Evolutionary conservation across 23 tunicate species (phyloP), one percentile per base, ranked within the genome.

Genomic region (Halocynthia aurantium): DNA sequence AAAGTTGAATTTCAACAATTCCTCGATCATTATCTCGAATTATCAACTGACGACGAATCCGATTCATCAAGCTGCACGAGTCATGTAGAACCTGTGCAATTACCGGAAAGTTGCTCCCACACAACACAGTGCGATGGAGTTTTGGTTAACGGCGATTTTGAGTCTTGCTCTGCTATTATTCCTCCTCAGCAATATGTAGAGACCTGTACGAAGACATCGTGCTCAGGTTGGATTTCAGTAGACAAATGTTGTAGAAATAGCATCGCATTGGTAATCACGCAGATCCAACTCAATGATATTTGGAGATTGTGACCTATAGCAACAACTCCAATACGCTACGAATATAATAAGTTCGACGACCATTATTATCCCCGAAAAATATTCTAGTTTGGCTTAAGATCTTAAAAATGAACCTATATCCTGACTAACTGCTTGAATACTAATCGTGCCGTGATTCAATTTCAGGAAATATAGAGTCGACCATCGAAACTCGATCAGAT

Each of bases 1-100:
- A 40, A 65, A 65, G 49, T 65, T 10, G n/a, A 15, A 65, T 15
- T 65, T 10, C n/a, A 11, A 65, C 70, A 65, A 65, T 65, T 65
- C 70, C 70, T 65, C 19, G 31, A 65, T 8, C 70, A 65, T 15
- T 65, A 65, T 49, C 70, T 65, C 31, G 19, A 20, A 9, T 40
- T 20, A 11, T 20, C 70, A 8, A 49, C 10, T 20, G 31, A 40
- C 19, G 22, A 49, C 70, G 70, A 65, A 10, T 13, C 63, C 15
- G 63, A 58, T 58, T 15, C 63, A 13, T 58, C 63, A 15, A n/a
- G 17, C 18, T 40, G 70, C 70, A 9, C 31, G 10, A 65, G 22
- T 65, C 49, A 10, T 20, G 63, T 58, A 15, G 70, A 65, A 15
- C 1, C 44, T 31, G 70, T 65, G 9, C 9, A 9, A 8, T 40